Evolutionary conservation across 1,140 invertebrate genomes (phyloP), one percentile per base, ranked within the genome.

Genomic region (Bombus balteatus): DNA sequence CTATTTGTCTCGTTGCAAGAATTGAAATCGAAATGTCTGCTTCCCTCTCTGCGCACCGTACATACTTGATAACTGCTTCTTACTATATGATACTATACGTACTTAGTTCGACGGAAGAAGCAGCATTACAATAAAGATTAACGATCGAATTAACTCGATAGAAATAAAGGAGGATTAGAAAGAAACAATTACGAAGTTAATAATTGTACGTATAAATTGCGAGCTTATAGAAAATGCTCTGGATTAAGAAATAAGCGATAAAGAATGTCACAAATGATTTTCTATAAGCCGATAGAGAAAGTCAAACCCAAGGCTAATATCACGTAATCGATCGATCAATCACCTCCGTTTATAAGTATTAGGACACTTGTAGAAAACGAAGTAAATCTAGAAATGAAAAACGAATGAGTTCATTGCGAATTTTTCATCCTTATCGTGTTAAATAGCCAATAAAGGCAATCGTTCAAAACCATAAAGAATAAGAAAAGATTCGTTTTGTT

Each of bases 1-100:
- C 32, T 65, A 59, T 28, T 43, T 18, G 59, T 28, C 59, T 66
- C 32, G 32, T 22, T 37, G 41, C 72, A 75, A 65, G 41, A 62
- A 82, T 66, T 34, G 41, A 53, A 75, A 65, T 28, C 28, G 15
- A 82, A 82, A 37, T 47, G 37, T 82, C 62, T 74, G 53, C 53
- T 2, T 43, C 10, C n/a, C 28, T 57, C 10, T 73, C 43, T 47
- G 25, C 32, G 15, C 8, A 15, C 53, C 18, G 22, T 34, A 28
- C 0, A 28, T 59, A 59, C 28, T 59, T 12, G 10, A 2, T 25
- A 18, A n/a, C 53, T 22, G 3, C 66, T 71, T 32, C 28, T 8
- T 5, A 1, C 3, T n/a, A 13, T n/a, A 62, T 6, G 5, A 18
- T 22, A 32, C 32, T 32, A 10, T 62, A 62, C 12, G 28, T 62